phyloP scores from a whole-genome alignment of 2,113 vertebrate genomes.

The Pterocles burchelli region DNA sequence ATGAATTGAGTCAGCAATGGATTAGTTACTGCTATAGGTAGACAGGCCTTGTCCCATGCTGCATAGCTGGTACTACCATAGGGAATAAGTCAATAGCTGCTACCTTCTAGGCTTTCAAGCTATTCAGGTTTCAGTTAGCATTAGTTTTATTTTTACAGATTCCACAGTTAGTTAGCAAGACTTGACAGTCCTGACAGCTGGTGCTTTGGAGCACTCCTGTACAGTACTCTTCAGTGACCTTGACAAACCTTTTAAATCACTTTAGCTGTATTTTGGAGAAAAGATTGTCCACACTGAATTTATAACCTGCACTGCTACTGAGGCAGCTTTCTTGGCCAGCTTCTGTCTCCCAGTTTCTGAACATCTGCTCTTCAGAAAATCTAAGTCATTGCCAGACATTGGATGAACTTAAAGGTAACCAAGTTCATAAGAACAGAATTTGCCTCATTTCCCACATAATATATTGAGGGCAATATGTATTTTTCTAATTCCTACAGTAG shows the following conservation, averaged over 20 bases:
- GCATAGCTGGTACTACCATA: neutral
- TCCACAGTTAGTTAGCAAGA: slow-evolving; percentile 40
- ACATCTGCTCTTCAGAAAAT: slow-evolving; percentile 44
- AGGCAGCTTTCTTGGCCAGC: slow-evolving; percentile 26
- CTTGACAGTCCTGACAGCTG: slow-evolving; percentile 44
- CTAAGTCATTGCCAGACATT: slow-evolving; percentile 2
- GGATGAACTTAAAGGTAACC: neutral
- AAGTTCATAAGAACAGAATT: neutral
- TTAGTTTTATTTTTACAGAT: slow-evolving; percentile 29
- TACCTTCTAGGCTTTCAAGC: neutral
- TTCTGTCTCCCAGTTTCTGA: slow-evolving; percentile 19
- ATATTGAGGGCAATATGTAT: neutral
- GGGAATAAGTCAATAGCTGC: neutral
- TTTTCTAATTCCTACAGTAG: neutral
- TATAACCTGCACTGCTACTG: slow-evolving; percentile 41
- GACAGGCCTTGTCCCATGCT: neutral
- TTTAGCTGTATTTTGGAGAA: slow-evolving; percentile 53
- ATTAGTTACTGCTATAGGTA: neutral
- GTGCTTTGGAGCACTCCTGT: slow-evolving; percentile 18
- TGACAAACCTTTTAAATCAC: slow-evolving; percentile 55
- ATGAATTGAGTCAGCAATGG: neutral
- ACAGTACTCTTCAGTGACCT: slow-evolving; percentile 38
- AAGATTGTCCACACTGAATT: slow-evolving; percentile 48
- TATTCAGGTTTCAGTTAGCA: slow-evolving; percentile 26
- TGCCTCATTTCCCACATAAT: neutral